Evolutionary conservation across 2,797 vertebrate species (phyloP).

Genomic region (Malacoraja senta): DNA sequence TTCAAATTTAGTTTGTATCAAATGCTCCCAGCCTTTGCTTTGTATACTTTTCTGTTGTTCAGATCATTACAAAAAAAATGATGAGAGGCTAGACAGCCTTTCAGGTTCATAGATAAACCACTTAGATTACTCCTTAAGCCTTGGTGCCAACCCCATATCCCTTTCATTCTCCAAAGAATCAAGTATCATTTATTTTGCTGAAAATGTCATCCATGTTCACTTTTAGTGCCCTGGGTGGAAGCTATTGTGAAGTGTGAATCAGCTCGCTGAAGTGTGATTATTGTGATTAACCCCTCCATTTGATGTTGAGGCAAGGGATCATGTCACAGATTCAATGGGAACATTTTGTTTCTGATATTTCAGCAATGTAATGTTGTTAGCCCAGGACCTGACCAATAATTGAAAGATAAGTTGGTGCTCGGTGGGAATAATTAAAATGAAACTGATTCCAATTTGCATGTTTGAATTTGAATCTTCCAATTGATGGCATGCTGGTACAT

Average conservation of each 20-base stretch:
- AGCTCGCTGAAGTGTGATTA: background rate
- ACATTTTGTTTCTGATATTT: slow-evolving; percentile 1
- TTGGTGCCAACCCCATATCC: background rate
- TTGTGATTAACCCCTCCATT: background rate
- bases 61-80: background rate
- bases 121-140: background rate
- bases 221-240: background rate
- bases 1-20: slow-evolving; percentile 1
- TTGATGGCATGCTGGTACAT: background rate
- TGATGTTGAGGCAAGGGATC: slow-evolving; percentile 14
- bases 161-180: background rate
- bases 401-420: background rate
- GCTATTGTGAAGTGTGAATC: background rate
- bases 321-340: slow-evolving; percentile 21
- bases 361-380: background rate
- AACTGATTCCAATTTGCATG: background rate
- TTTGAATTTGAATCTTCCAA: background rate
- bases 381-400: background rate
- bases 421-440: too few species aligned
- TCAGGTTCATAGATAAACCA: background rate
- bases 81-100: background rate
- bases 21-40: background rate
- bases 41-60: background rate
- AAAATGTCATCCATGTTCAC: background rate
- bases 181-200: background rate